phyloP scores from a whole-genome alignment of 2,113 vertebrate species.

The Tragelaphus strepsiceros region DNA sequence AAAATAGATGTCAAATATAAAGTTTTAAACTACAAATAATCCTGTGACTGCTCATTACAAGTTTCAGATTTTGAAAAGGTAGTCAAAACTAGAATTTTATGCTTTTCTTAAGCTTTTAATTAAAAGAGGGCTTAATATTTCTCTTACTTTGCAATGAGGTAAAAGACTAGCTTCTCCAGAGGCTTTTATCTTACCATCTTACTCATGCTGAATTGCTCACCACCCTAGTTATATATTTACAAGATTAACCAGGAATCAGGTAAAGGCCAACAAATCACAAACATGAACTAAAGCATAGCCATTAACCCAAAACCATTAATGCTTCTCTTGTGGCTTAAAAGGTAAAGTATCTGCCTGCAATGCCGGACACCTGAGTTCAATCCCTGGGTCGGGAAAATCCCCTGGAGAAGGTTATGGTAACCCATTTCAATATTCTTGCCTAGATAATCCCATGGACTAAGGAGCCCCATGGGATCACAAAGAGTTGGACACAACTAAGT shows the following conservation, averaged over 20 bases:
- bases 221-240: neutral
- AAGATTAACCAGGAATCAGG: neutral
- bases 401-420: neutral
- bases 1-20: neutral
- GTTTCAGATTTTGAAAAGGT: neutral
- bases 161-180: neutral
- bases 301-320: neutral
- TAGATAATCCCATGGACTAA: neutral
- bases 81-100: neutral
- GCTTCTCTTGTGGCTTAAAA: neutral
- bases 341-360: neutral
- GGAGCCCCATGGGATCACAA: neutral
- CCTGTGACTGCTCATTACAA: neutral
- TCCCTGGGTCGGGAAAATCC: neutral
- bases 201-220: neutral
- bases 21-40: neutral
- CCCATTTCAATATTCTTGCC: neutral
- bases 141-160: neutral
- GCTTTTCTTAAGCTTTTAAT: neutral
- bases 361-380: neutral
- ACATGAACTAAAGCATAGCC: neutral
- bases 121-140: neutral
- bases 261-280: neutral
- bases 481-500: neutral
- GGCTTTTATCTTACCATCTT: neutral